Base-by-base conservation (phyloP, 2,113 vertebrate species). In the Chloroceryle aenea region DNA sequence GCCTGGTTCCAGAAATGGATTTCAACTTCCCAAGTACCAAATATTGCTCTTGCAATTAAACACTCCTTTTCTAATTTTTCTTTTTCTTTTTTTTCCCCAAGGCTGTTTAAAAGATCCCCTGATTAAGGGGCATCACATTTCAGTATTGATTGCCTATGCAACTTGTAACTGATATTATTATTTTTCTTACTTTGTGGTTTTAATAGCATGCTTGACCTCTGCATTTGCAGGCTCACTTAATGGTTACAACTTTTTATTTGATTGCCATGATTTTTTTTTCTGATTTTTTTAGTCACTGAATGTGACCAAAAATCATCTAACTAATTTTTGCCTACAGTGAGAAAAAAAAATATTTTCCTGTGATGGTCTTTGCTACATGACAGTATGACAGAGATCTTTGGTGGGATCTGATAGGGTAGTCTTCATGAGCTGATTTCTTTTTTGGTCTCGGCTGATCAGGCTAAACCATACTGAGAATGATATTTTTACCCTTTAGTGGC, bases 21-120 rank as follows among this genome's bases (percentile, higher is more conserved):
- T 90, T 80, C 64, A 67, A 6, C 42, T 95, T 89, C 32, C 34
- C 42, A 74, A 59, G 32, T 27, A 53, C 45, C 68, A 88, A 77
- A 90, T 88, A 71, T 21, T 93, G 32, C 34, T 82, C 62, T 78
- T 91, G 66, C 69, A 87, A 77, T 77, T 66, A 81, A 94, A 62
- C n/a, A 40, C 36, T 55, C 3, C 2, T 63, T n/a, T 61, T 64
- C 50, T 27, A 27, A 9, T 1, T 10, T 32, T 7, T 7, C 26
- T 29, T 19, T 43, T 20, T 5, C 3, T 7, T 5, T 8, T 38
- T 23, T 5, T 4, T 14, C 19, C 7, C 34, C 23, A 40, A 61
- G 17, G 32, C 10, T 85, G 55, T 78, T 87, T 7, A 85, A 93
- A 85, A 81, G 63, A 89, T 25, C 26, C 8, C 6, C 25, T 78